phyloP scores from a whole-genome alignment of 1,140 invertebrate genomes.

The Agrypnia vestita region DNA sequence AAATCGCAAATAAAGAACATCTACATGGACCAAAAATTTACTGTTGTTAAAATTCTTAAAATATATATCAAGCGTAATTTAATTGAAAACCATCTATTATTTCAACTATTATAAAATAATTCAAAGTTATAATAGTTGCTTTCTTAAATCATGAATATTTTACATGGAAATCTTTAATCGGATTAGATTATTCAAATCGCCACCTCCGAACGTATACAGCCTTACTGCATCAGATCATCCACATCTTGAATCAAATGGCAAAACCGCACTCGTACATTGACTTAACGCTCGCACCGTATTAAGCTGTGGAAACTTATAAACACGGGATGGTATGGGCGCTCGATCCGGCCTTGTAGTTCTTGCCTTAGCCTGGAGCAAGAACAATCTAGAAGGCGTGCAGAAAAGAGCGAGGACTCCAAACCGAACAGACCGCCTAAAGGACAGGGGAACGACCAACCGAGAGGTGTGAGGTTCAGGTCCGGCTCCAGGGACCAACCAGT shows the following conservation, averaged over 20 bases:
- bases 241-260: background rate
- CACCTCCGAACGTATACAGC: constrained; percentile 7
- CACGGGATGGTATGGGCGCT: background rate
- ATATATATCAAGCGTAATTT: too few species aligned
- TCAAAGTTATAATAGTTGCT: too few species aligned
- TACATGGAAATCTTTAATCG: constrained; percentile 16
- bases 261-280: background rate
- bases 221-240: constrained; percentile 4
- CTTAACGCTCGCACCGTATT: background rate
- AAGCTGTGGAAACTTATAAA: background rate
- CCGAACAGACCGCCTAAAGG: constrained; percentile 23
- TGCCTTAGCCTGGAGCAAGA: constrained; percentile 1
- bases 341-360: background rate
- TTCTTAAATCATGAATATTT: background rate
- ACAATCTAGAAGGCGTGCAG: constrained; percentile 31
- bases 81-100: too few species aligned
- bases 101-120: too few species aligned
- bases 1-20: too few species aligned
- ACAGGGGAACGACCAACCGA: constrained; percentile 14
- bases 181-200: constrained; percentile 33
- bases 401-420: constrained; percentile 17
- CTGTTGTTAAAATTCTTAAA: too few species aligned
- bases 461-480: constrained; percentile 20
- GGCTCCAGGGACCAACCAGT: background rate
- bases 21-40: too few species aligned